These are phyloP conservation scores for Phataginus tetradactyla DNA, from an alignment of 2,797 vertebrate genomes.

Conservation along the genomic window DNA sequence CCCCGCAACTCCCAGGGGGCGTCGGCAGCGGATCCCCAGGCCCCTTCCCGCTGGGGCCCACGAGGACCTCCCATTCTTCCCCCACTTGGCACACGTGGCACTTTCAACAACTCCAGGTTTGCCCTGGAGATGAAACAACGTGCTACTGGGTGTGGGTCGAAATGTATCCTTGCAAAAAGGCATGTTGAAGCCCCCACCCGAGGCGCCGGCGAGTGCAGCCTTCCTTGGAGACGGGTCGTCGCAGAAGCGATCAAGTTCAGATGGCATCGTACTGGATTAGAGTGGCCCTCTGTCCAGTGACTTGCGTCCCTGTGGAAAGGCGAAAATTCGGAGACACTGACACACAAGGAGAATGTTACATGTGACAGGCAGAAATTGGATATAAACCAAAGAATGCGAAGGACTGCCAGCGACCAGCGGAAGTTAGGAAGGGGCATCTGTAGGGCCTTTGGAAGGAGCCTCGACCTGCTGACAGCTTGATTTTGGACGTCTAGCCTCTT, in stretches of 20 bases:
- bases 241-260: background rate
- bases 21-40: accelerated
- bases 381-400: background rate
- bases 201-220: background rate
- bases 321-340: background rate
- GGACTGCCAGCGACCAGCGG: background rate
- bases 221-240: background rate
- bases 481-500: background rate
- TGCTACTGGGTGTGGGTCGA: background rate
- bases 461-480: background rate
- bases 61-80: background rate
- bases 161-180: background rate
- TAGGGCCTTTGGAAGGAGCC: background rate
- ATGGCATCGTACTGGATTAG: background rate
- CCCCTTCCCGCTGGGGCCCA: background rate
- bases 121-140: background rate
- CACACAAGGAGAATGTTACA: background rate
- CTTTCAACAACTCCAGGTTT: background rate
- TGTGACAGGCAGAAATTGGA: background rate
- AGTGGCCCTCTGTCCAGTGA: background rate
- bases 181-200: background rate
- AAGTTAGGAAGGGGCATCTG: background rate
- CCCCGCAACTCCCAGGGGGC: background rate
- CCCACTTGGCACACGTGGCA: too few species aligned
- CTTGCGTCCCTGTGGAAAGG: background rate